Evolutionary conservation across 1,140 invertebrate species (phyloP).

Genomic region (Drosophila nannoptera): DNA sequence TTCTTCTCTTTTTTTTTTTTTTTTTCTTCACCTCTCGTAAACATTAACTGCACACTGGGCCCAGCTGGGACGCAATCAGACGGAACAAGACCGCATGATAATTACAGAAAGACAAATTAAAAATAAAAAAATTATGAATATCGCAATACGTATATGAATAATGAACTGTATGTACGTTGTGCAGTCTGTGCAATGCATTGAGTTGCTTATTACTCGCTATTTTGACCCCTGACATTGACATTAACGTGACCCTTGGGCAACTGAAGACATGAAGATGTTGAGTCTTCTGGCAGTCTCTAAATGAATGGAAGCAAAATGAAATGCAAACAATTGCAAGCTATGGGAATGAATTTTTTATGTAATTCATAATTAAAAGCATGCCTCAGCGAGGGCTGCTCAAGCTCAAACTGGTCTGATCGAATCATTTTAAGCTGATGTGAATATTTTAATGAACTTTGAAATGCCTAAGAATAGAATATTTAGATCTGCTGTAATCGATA

Average conservation of each 20-base stretch:
- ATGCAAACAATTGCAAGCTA: slow-evolving; percentile 26
- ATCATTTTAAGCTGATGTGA: neutral
- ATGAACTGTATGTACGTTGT: slow-evolving; percentile 8
- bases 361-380: slow-evolving; percentile 24
- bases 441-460: neutral
- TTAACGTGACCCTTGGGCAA: slow-evolving; percentile 32
- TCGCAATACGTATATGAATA: neutral
- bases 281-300: too few species aligned
- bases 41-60: slow-evolving; percentile 31
- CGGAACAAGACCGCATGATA: slow-evolving; percentile 34
- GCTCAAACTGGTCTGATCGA: neutral
- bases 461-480: neutral
- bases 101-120: slow-evolving; percentile 20
- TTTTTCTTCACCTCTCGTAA: neutral
- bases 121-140: slow-evolving; percentile 16
- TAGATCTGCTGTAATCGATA: slow-evolving; percentile 2
- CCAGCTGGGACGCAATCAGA: slow-evolving; percentile 25
- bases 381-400: slow-evolving; percentile 3
- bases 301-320: neutral
- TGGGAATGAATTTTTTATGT: slow-evolving; percentile 25
- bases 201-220: slow-evolving; percentile 28
- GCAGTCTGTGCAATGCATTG: slow-evolving; percentile 20
- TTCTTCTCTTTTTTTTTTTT: neutral
- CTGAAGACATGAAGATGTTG: slow-evolving; percentile 1
- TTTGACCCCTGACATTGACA: slow-evolving; percentile 38